A percentile compares a stretch with the other conserved stretches of the same genome.
Evolutionary conservation across 1,140 invertebrate genomes (phyloP).

Genomic region (Drosophila tani): DNA sequence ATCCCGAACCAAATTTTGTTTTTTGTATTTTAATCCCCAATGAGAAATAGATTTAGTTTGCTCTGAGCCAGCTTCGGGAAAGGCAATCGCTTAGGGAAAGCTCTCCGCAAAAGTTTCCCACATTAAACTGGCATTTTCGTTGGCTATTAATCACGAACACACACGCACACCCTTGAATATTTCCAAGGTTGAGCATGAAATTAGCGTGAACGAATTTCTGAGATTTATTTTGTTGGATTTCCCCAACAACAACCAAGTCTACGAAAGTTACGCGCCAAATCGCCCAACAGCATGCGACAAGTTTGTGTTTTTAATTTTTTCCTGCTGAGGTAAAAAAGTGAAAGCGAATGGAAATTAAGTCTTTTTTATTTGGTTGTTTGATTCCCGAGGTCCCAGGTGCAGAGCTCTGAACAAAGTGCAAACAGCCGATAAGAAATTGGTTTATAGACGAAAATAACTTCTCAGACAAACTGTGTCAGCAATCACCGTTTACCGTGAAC

Average conservation of each 20-base stretch:
- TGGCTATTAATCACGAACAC: slow-evolving; percentile 20
- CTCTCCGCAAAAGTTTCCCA: neutral
- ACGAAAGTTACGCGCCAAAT: slow-evolving; percentile 13
- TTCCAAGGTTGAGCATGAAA: slow-evolving; percentile 4
- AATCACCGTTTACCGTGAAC: slow-evolving; percentile 3
- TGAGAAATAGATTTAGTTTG: too few species aligned
- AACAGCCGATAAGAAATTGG: slow-evolving; percentile 32
- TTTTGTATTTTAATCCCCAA: too few species aligned
- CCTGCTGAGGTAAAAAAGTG: neutral
- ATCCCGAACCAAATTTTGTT: too few species aligned
- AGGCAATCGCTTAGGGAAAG: neutral
- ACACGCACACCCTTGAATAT: neutral
- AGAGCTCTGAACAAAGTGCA: slow-evolving; percentile 10
- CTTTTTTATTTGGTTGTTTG: slow-evolving; percentile 1
- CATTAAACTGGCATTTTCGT: slow-evolving; percentile 8
- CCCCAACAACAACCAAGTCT: neutral
- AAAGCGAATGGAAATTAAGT: slow-evolving; percentile 14
- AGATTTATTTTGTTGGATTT: slow-evolving; percentile 11
- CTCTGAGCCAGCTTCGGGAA: neutral
- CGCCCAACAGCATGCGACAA: slow-evolving; percentile 8
- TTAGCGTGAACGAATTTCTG: slow-evolving; percentile 4
- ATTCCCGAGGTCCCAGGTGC: neutral
- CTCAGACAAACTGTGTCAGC: slow-evolving; percentile 6
- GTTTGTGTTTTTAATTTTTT: neutral
- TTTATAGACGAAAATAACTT: slow-evolving; percentile 14